Conservation (phyloP, 2,113 vertebrate genomes). For the Aegypius monachus region DNA sequence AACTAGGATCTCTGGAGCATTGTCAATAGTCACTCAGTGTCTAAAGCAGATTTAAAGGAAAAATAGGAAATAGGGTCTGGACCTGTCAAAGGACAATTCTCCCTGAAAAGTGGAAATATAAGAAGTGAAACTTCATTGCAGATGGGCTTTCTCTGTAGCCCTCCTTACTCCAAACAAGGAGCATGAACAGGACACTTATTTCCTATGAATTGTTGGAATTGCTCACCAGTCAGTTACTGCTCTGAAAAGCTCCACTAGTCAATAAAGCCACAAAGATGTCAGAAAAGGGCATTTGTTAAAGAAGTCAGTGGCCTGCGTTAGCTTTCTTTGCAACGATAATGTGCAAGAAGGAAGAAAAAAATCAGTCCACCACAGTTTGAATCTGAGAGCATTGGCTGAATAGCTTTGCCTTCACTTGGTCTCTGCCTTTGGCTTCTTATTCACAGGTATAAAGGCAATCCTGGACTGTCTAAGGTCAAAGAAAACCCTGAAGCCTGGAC, state of each 20-base stretch:
- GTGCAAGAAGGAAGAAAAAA: background rate
- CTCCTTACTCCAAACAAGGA: background rate
- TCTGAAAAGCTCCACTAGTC: background rate
- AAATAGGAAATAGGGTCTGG: background rate
- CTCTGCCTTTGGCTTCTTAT: background rate
- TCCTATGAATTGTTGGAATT: background rate
- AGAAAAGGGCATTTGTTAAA: background rate
- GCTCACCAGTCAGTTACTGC: background rate
- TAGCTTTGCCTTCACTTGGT: background rate
- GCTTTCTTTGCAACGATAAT: background rate
- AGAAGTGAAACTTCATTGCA: background rate
- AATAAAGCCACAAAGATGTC: background rate
- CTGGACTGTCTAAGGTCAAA: background rate
- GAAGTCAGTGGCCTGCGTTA: background rate
- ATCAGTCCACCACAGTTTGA: background rate
- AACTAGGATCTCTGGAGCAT: background rate
- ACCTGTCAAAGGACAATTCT: background rate
- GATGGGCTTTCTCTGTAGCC: background rate
- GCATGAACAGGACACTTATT: background rate
- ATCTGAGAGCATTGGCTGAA: background rate
- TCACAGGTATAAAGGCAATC: background rate
- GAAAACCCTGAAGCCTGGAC: background rate
- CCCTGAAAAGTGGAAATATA: background rate
- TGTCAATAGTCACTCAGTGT: background rate
- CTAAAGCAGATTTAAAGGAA: background rate